Conservation (phyloP, 2,797 vertebrate genomes). For the Erpetoichthys calabaricus region DNA sequence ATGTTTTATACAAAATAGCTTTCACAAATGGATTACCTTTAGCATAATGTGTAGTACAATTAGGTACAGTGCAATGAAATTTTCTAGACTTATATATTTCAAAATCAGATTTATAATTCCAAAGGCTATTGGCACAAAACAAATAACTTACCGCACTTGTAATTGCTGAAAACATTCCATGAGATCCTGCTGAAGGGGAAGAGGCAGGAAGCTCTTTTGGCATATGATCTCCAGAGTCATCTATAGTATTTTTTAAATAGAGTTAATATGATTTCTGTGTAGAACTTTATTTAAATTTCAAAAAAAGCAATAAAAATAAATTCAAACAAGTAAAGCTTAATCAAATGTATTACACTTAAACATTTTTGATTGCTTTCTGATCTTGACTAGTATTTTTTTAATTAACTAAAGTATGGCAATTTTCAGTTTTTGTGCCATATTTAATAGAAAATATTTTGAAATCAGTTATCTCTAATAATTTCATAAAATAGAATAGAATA, state of each 20-base stretch:
- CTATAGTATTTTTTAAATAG: slow-evolving; percentile 5
- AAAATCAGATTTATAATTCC: not conserved
- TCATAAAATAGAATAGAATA: no score
- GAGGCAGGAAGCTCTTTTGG: slow-evolving; percentile 25
- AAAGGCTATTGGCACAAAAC: not conserved
- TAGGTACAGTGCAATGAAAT: not conserved
- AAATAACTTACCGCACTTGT: slow-evolving; percentile 50
- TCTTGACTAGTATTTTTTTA: no score
- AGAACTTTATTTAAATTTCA: slow-evolving; percentile 2
- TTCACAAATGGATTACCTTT: not conserved
- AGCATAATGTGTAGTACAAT: not conserved
- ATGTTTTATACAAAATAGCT: no score
- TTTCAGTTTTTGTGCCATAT: no score
- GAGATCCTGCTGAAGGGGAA: slow-evolving; percentile 37
- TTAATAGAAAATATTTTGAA: no score
- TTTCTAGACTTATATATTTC: no score
- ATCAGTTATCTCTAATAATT: no score
- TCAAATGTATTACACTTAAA: not conserved
- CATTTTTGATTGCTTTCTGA: no score
- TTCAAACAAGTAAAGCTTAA: slow-evolving; percentile 7
- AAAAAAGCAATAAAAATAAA: slow-evolving; percentile 16
- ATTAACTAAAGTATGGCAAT: no score
- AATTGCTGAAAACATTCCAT: slow-evolving; percentile 76
- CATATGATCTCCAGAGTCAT: slow-evolving; percentile 21
- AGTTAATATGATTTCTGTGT: no score